Evolutionary conservation across 1,140 invertebrate species (phyloP), one percentile per base, ranked within the genome.

Genomic region (Microplitis mediator): DNA sequence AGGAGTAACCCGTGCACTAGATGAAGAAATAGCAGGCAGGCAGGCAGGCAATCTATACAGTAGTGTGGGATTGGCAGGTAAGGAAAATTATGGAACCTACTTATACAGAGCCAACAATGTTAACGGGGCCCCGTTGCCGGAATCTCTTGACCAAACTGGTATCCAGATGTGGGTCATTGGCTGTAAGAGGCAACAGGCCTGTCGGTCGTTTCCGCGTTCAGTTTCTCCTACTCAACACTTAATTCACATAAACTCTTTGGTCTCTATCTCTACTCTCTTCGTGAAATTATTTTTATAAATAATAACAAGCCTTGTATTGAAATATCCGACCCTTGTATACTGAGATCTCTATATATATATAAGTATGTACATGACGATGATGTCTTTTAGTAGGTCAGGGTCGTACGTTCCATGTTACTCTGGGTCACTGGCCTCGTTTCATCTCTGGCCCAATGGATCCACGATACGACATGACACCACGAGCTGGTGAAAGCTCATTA

Each of bases 141-240:
- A 81, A 84, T 80, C 75, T 82, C 67, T 62, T 31, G 51, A 72
- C 79, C 76, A 82, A 86, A 85, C 84, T 82, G 82, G 84, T 81
- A 78, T 78, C 69, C 75, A 70, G 79, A 74, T 84, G 80, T 82
- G 79, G 80, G 84, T 76, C 81, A 81, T 65, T 80, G 77, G 79
- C 81, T 77, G 74, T 45, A 45, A 45, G 6, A 9, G 39, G 39
- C 39, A 45, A 45, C 36, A 66, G 32, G 39, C 39, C 11, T 45
- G 39, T 45, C 5, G 39, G 4, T 45, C 5, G 39, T 45, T 45
- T 45, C 39, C 5, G 39, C 39, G 39, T 45, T 45, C 39, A 45
- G 39, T 45, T 45, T 45, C 39, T 45, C 39, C 39, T 45, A 45
- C 39, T 8, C 39, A 11, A 45, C 8, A 45, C 5, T 45, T 16